phyloP scores from a whole-genome alignment of 2,797 vertebrate species.

The Vireo griseus region DNA sequence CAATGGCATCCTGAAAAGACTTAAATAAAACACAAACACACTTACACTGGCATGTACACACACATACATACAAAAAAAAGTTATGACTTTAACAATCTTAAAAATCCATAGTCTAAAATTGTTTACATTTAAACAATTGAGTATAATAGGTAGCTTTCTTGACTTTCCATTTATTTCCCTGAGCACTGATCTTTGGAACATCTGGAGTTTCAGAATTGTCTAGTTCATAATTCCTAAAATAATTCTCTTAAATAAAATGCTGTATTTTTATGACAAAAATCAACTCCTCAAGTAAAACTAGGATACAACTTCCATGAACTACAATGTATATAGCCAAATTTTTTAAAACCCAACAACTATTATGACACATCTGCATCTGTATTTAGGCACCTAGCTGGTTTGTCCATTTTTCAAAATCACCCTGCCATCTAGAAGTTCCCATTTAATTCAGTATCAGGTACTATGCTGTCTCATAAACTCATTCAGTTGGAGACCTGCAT shows the following conservation, averaged over 20 bases:
- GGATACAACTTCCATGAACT: not conserved
- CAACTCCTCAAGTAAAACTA: not conserved
- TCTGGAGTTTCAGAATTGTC: slow-evolving; percentile 32
- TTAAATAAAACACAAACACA: slow-evolving; percentile 4
- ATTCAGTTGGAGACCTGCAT: not conserved
- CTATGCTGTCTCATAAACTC: not conserved
- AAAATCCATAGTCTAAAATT: slow-evolving; percentile 13
- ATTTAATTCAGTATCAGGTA: not conserved
- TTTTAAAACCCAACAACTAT: not conserved
- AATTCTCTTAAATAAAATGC: slow-evolving; percentile 14
- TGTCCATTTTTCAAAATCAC: not conserved
- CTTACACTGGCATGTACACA: not conserved
- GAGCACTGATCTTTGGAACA: slow-evolving; percentile 63
- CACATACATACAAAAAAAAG: not conserved
- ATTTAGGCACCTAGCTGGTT: slow-evolving; percentile 13
- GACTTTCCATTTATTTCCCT: slow-evolving; percentile 43
- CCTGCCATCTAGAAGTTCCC: not conserved
- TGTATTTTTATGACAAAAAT: not conserved
- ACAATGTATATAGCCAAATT: not conserved
- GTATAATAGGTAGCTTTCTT: slow-evolving; percentile 22
- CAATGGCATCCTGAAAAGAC: not conserved
- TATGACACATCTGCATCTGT: not conserved
- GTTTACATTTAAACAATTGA: slow-evolving; percentile 35
- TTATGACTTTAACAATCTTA: not conserved
- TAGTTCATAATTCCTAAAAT: slow-evolving; percentile 27